Base-by-base conservation (phyloP, 2,113 vertebrate genomes). In the Colossoma macropomum region DNA sequence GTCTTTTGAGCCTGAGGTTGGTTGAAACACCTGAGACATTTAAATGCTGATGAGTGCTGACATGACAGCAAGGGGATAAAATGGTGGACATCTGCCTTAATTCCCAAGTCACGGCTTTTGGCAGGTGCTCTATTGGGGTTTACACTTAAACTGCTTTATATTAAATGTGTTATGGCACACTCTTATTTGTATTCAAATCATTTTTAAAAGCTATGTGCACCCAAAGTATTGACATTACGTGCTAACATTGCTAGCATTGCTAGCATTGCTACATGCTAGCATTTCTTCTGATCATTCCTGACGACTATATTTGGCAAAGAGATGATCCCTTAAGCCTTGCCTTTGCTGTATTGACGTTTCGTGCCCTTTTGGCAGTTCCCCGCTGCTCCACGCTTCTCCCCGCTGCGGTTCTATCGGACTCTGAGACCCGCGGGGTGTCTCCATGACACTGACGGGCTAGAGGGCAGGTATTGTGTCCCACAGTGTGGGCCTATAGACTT, bases 281-380 rank as follows among this genome's bases (percentile, higher is more conserved):
- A 1, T 34, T 82, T 50, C 11, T 45, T 54, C 25, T 45, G 66
- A 71, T 72, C n/a, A 15, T 62, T 25, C 32, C 45, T 63, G 65
- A n/a, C 10, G 9, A 28, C 66, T 50, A 56, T 66, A 62, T 77
- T 48, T 34, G 65, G 21, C 21, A 62, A 3, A 81, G 87, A 91
- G 89, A 89, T 86, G 63, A 78, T 85, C 90, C 86, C 84, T 76
- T 89, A 84, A 85, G 91, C 93, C 90, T 89, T 88, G 85, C 90
- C 88, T 91, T 87, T 91, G 82, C 84, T 84, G 75, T 91, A 93
- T 94, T 86, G 85, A 93, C 85, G 91, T 84, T 88, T 84, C 85
- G 77, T 93, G 92, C 88, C 92, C 93, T 94, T 94, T 93, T 79
- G 86, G 87, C 82, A 62, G 79, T 59, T 25, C 72, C 91, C 91